Conservation (phyloP, 2,797 vertebrate genomes). For the Ctenopoma kingsleyae region DNA sequence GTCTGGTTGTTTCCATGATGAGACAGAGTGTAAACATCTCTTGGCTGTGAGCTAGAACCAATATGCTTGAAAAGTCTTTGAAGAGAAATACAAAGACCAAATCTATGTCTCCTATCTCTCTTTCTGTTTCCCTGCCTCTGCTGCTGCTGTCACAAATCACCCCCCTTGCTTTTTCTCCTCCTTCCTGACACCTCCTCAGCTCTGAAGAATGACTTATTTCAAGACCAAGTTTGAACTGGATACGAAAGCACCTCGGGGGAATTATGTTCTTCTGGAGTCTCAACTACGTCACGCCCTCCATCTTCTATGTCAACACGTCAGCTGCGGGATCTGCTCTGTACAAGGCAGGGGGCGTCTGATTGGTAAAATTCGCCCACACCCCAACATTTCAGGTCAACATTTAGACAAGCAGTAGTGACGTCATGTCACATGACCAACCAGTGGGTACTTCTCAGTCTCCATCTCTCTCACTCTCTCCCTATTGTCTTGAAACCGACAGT, state of each 20-base stretch:
- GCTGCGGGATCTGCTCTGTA: constrained; percentile 10
- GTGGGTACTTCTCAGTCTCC: too few relatives aligned
- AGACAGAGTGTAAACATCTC: constrained; percentile 22
- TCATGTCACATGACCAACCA: too few relatives aligned
- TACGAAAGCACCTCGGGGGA: constrained; percentile 26
- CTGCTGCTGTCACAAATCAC: constrained; percentile 23
- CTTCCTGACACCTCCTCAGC: constrained; percentile 16
- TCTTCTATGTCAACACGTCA: constrained; percentile 41
- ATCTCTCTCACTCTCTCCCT: too few relatives aligned
- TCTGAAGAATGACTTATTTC: constrained; percentile 17
- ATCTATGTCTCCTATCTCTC: constrained; percentile 44
- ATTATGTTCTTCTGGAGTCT: constrained; percentile 73
- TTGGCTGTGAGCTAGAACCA: constrained; percentile 31
- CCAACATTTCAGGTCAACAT: background rate
- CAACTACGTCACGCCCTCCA: constrained; percentile 51
- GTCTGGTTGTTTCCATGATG: constrained; percentile 13
- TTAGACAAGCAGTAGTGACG: background rate
- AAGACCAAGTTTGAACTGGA: constrained; percentile 20
- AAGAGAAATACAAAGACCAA: constrained; percentile 57
- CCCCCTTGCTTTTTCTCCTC: background rate
- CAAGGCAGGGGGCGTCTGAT: background rate
- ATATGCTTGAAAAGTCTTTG: constrained; percentile 49
- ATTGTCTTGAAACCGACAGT: too few relatives aligned
- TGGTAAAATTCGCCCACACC: constrained; percentile 15
- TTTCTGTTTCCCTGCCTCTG: constrained; percentile 1